Evolutionary conservation across 2,888 invertebrate species (phyloP).

Genomic region (Sepioteuthis lessoniana): DNA sequence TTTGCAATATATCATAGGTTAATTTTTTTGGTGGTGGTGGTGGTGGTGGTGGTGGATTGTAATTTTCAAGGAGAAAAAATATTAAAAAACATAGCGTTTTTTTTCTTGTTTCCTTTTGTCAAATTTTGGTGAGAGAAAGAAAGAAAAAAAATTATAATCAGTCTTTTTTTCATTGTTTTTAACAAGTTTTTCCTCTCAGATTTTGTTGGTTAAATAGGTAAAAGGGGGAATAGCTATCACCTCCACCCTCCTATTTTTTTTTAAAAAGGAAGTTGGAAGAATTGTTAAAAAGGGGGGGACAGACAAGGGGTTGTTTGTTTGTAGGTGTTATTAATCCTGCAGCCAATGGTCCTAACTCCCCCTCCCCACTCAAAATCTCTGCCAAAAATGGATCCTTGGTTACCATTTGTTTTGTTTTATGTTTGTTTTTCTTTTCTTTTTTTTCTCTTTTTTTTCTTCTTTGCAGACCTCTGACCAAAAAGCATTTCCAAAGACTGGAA

Average conservation of each 20-base stretch:
- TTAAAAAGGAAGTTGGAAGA: no score
- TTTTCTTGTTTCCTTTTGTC: not conserved
- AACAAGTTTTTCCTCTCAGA: no score
- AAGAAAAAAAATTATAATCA: no score
- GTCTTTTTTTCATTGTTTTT: no score
- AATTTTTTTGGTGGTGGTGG: no score
- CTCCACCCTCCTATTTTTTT: no score
- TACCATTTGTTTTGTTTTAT: not conserved
- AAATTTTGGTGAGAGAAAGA: not conserved
- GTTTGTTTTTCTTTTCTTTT: not conserved
- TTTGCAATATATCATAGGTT: not conserved
- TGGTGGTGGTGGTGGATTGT: no score
- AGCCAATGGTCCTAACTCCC: not conserved
- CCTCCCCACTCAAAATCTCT: not conserved
- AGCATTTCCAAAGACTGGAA: not conserved
- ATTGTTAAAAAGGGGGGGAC: no score
- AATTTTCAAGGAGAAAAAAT: not conserved
- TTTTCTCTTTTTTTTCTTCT: not conserved
- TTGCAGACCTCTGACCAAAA: slow-evolving; percentile 33
- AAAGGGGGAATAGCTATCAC: no score
- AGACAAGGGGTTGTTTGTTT: no score
- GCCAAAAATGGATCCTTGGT: slow-evolving; percentile 2
- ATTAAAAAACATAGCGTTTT: not conserved
- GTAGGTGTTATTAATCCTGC: not conserved
- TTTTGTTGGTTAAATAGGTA: no score